A percentile compares a stretch with the other conserved stretches of the same genome.
phyloP scores from a whole-genome alignment of 2,113 vertebrate species.

The Periophthalmus modestus region DNA sequence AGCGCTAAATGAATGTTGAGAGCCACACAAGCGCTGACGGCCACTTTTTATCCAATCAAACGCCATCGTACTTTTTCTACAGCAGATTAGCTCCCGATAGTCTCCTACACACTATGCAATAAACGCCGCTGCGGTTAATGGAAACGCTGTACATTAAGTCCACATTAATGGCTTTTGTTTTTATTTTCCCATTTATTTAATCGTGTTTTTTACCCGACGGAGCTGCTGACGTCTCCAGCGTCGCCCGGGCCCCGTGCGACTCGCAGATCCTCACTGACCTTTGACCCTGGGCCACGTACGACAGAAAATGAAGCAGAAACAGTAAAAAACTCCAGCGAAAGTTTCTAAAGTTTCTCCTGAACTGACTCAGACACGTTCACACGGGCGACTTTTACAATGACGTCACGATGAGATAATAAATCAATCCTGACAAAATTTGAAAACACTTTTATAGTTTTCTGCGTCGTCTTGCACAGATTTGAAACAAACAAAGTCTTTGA shows the following conservation, averaged over 20 bases:
- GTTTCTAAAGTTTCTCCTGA: no score
- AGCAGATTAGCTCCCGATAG: conserved; percentile 10
- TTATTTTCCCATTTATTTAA: neutral
- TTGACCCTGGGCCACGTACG: neutral
- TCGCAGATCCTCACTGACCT: neutral
- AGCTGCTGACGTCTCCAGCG: neutral
- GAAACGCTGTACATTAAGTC: neutral
- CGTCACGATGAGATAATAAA: neutral
- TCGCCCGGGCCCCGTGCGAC: neutral
- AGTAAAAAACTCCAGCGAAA: no score
- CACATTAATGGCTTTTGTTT: neutral
- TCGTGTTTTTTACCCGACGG: neutral
- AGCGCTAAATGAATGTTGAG: conserved; percentile 34
- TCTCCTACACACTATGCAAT: conserved; percentile 8
- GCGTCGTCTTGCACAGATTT: no score
- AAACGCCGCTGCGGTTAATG: conserved; percentile 6
- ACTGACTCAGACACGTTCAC: no score
- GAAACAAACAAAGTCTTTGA: no score
- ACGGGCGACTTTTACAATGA: no score
- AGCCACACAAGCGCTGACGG: neutral
- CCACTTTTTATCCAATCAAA: conserved; percentile 13
- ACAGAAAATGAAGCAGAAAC: neutral
- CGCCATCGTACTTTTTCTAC: conserved; percentile 16
- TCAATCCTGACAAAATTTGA: neutral
- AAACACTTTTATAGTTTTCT: neutral